Conservation (phyloP, 2,797 vertebrate genomes). For the Toxotes lorentzi region DNA sequence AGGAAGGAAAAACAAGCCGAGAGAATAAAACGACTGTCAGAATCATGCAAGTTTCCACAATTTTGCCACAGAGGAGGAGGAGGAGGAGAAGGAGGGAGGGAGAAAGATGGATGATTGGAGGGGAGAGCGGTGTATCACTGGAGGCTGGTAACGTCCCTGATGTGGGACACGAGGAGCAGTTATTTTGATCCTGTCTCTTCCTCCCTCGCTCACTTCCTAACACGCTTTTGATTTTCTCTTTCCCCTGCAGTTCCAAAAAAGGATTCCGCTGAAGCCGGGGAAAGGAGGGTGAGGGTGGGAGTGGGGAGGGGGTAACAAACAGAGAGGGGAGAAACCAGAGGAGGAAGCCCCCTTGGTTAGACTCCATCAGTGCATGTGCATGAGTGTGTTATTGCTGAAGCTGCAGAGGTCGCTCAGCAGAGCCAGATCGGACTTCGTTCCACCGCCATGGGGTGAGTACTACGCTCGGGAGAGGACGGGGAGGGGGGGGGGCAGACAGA, state of each 20-base stretch:
- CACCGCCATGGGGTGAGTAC: constrained; percentile 76
- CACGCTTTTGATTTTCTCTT: constrained; percentile 28
- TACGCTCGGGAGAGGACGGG: neutral
- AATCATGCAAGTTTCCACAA: neutral
- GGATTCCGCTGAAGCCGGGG: constrained; percentile 34
- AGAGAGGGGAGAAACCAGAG: constrained; percentile 12
- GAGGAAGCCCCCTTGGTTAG: constrained; percentile 48
- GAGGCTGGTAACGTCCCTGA: constrained; percentile 40
- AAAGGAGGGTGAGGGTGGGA: neutral
- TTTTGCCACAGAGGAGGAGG: neutral
- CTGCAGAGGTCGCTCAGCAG: constrained; percentile 25
- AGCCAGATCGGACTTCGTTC: constrained; percentile 47
- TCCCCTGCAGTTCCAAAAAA: constrained; percentile 61
- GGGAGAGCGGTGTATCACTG: constrained; percentile 25
- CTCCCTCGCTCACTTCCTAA: constrained; percentile 40
- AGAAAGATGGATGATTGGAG: constrained; percentile 18
- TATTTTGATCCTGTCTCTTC: constrained; percentile 39
- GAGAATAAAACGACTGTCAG: neutral
- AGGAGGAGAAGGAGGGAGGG: constrained; percentile 8
- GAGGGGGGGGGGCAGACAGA: neutral
- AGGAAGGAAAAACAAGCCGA: neutral
- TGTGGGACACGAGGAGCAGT: constrained; percentile 38
- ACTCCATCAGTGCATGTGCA: constrained; percentile 41
- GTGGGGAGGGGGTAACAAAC: constrained; percentile 4
- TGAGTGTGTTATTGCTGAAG: constrained; percentile 21